Evolutionary conservation across 53 echinoderm and acorn worm genomes (phyloP), one percentile per base, ranked within the genome.

Genomic region (Holothuria leucospilota): DNA sequence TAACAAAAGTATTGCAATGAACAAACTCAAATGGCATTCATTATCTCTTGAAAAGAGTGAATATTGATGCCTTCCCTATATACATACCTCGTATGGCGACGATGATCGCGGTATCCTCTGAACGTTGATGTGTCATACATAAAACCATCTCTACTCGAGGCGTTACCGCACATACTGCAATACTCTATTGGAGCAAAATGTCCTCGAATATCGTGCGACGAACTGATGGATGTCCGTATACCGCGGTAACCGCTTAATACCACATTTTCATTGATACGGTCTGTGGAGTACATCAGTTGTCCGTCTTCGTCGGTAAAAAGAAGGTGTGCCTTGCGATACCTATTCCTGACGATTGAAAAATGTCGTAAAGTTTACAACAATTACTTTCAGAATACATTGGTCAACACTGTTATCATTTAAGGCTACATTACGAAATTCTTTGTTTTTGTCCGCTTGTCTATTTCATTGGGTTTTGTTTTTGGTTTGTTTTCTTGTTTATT

Each of bases 141-240:
- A 30, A 59, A 59, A 34, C 53, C 59, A 16, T 80, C 62, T 27
- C 80, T 59, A 61, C 80, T 80, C 29, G 80, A 38, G 16, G 59
- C 61, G 60, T 80, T 80, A 20, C 80, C 80, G 29, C 80, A 80
- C 28, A 80, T 38, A 38, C 80, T 80, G 38, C 80, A 80, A 20
- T 26, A 34, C 56, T 60, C 61, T 5, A 58, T 28, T 29, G 38
- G 4, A 9, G 80, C 56, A 13, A 29, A 15, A 30, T 30, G 67
- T 27, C 27, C 26, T 10, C 67, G 13, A 13, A 20, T 18, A 29
- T 7, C 27, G 13, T 27, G 30, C 6, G 30, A 29, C 27, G 15
- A 30, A 21, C 24, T 67, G 67, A 30, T 67, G 12, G 67, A 29
- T 67, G 67, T 13, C 6, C 28, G 21, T 30, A 29, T 21, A 67